Percentiles rank a stretch among this genome's conserved stretches.
Conservation (phyloP, 2,113 vertebrate genomes). For the Manacus vitellinus region DNA sequence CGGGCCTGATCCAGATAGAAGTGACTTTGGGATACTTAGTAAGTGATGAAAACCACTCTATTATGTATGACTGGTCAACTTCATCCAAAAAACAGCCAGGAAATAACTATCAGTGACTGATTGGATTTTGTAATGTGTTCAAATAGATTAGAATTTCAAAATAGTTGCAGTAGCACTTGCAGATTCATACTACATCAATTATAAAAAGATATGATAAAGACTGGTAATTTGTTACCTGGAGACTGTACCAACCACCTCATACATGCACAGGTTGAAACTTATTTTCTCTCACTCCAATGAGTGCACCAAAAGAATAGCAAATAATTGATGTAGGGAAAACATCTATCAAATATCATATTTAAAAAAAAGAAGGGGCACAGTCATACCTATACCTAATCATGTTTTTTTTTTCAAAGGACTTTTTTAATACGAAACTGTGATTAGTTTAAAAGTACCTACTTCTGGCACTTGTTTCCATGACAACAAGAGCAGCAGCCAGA, state of each 20-base stretch:
- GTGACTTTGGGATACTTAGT: background rate
- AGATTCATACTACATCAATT: background rate
- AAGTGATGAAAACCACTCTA: background rate
- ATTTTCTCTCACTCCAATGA: background rate
- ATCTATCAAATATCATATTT: background rate
- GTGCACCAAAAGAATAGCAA: background rate
- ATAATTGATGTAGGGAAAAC: background rate
- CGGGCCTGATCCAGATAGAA: background rate
- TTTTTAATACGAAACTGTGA: background rate
- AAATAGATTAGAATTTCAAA: background rate
- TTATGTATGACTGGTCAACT: background rate
- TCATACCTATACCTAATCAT: background rate
- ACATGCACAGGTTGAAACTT: background rate
- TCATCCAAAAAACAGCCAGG: background rate
- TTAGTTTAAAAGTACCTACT: constrained; percentile 41
- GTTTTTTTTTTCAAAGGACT: background rate
- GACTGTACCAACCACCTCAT: background rate
- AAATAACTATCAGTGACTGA: background rate
- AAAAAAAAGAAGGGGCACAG: background rate
- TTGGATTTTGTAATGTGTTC: background rate
- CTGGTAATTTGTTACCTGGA: background rate
- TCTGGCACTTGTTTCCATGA: constrained; percentile 65
- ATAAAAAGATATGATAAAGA: background rate
- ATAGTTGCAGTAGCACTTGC: background rate
- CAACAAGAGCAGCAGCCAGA: constrained; percentile 43